Conservation (phyloP, 2,797 vertebrate species). For the Mormyrus hasselquistii region DNA sequence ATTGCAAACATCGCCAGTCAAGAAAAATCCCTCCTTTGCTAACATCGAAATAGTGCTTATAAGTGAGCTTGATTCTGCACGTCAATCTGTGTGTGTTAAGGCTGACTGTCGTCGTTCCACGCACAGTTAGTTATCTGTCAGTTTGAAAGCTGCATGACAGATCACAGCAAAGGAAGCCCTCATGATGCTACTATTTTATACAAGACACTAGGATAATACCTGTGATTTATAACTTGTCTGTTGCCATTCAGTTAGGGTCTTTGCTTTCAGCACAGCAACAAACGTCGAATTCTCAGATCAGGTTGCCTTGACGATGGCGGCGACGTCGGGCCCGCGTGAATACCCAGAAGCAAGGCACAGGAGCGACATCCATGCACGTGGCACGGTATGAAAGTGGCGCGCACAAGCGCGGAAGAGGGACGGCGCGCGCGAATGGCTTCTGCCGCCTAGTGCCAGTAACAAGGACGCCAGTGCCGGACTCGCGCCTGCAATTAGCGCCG, state of each 20-base stretch:
- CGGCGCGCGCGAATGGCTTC: background rate
- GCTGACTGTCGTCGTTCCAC: conserved; percentile 24
- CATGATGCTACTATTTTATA: conserved; percentile 53
- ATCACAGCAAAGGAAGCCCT: conserved; percentile 37
- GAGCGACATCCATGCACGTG: background rate
- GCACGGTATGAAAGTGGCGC: background rate
- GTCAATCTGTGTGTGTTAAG: background rate
- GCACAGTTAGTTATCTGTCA: conserved; percentile 30
- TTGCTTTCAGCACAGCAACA: conserved; percentile 43
- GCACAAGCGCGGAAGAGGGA: background rate
- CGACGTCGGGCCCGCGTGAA: conserved; percentile 31
- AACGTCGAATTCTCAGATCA: conserved; percentile 37
- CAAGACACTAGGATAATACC: conserved; percentile 58
- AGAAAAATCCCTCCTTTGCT: background rate
- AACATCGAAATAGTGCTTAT: background rate
- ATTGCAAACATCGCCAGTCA: background rate
- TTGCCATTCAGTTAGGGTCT: conserved; percentile 54
- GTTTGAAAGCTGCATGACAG: conserved; percentile 36
- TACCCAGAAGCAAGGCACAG: conserved; percentile 23
- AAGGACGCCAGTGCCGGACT: background rate
- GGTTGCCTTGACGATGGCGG: conserved; percentile 42
- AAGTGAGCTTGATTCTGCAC: background rate
- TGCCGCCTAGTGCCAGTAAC: background rate
- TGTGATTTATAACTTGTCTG: conserved; percentile 61
- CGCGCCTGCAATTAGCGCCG: background rate